Evolutionary conservation across 2,113 vertebrate genomes (phyloP).

Genomic region (Himantopus leucocephalus): DNA sequence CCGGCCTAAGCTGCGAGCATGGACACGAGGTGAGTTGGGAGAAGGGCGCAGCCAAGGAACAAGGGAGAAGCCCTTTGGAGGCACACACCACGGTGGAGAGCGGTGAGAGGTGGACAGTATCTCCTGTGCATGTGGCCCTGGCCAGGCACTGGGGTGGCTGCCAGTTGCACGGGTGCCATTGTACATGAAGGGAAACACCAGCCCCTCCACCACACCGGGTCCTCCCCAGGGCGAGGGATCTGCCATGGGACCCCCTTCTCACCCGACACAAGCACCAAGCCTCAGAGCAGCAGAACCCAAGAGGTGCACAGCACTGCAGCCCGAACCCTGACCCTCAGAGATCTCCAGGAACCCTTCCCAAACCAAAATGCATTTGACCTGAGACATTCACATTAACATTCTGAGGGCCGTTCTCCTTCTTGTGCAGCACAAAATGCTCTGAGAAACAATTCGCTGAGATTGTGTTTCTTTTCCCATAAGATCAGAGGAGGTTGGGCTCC

Average conservation of each 20-base stretch:
- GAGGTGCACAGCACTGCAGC: background rate
- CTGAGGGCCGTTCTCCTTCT: background rate
- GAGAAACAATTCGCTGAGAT: background rate
- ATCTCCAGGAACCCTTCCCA: background rate
- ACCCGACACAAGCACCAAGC: background rate
- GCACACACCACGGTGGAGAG: background rate
- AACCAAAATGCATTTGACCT: background rate
- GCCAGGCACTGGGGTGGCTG: too few species aligned
- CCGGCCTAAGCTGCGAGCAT: background rate
- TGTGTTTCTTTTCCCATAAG: background rate
- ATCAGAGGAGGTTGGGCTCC: background rate
- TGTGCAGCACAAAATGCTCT: background rate
- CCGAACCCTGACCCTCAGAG: background rate
- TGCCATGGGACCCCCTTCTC: background rate
- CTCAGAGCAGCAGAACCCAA: background rate
- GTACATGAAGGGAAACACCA: background rate
- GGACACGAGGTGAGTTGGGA: background rate
- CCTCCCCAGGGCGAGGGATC: background rate
- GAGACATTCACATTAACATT: background rate
- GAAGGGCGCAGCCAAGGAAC: rapidly evolving
- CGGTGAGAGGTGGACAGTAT: background rate
- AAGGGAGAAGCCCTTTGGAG: background rate
- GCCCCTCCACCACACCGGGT: too few species aligned
- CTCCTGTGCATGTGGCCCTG: background rate
- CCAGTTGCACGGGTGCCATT: too few species aligned